Base-by-base conservation (phyloP, 1,140 invertebrate species). In the Pseudomyrmex sp. region DNA sequence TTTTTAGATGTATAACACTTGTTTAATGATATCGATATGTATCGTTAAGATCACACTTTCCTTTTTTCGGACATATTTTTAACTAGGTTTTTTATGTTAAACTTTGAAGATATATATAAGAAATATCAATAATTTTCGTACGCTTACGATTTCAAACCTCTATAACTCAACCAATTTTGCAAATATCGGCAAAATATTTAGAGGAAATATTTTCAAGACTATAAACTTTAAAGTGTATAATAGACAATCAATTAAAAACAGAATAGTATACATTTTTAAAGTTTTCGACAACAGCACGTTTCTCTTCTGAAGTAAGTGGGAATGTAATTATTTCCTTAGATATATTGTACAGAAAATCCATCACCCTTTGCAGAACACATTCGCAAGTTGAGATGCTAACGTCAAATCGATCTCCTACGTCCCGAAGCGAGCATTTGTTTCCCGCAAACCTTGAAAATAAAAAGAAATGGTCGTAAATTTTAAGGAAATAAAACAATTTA, bases 271-370 rank as follows among this genome's bases (percentile, higher is more conserved):
- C 13, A 4, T 62, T 13, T 62, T 62, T 62, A 35, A 62, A 35
- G 1, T 62, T 62, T 26, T 62, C 12, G 23, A 23, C 13, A 62
- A 62, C 13, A 15, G 20, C 1, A 35, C 26, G 20, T 61, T 61
- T 62, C 3, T 62, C 23, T 62, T 62, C 59, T 23, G 23, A 62
- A 15, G 59, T 62, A 62, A 10, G 13, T 4, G 59, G 12, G 13
- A 62, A 62, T 62, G 12, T 62, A 26, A 62, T 62, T 62, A 62
- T 23, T 23, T 62, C 59, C 26, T 62, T 62, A 13, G 59, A 35
- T 26, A 62, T 62, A 15, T 35, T 13, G 1, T 26, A 26, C 23
- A 62, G 1, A 62, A 13, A 62, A 26, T 62, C 23, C 23, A 62
- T 62, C 23, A 61, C 23, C 2, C 23, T 62, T 61, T 62, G 12